Evolutionary conservation across 1,140 invertebrate genomes (phyloP).

Genomic region (Brachionus rotundiformis): DNA sequence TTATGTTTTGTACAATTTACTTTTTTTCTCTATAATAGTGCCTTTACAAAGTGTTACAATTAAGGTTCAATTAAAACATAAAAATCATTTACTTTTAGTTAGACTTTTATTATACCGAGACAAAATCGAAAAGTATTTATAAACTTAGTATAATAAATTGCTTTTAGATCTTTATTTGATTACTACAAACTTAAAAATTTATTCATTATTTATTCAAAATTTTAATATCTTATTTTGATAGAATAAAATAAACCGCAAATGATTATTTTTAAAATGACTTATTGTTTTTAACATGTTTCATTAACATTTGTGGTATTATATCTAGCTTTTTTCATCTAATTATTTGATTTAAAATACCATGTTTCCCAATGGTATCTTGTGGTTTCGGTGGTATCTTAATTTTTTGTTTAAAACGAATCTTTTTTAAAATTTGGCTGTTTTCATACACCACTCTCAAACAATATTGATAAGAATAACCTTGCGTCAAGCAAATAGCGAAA

Average conservation of each 20-base stretch:
- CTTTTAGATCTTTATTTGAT: slow-evolving; percentile 16
- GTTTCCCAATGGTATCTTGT: neutral
- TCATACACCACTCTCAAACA: slow-evolving; percentile 27
- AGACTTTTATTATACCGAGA: neutral
- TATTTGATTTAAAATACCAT: neutral
- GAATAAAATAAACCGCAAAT: neutral
- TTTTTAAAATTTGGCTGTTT: neutral
- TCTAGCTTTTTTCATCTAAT: neutral
- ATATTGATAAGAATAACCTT: neutral
- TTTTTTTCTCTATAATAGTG: no score
- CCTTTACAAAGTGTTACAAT: no score
- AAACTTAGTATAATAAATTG: neutral
- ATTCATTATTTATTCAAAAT: no score
- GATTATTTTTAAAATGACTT: neutral
- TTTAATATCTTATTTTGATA: no score
- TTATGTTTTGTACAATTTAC: no score
- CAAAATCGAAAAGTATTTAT: neutral
- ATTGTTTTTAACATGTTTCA: neutral
- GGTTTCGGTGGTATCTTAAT: neutral
- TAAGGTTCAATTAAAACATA: neutral
- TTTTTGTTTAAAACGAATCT: neutral
- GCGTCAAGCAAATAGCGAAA: slow-evolving; percentile 7
- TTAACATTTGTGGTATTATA: neutral
- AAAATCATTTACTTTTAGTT: no score
- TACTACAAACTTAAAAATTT: neutral